Evolutionary conservation across 1,140 invertebrate genomes (phyloP).

Genomic region (Ceratosolen solmsi): DNA sequence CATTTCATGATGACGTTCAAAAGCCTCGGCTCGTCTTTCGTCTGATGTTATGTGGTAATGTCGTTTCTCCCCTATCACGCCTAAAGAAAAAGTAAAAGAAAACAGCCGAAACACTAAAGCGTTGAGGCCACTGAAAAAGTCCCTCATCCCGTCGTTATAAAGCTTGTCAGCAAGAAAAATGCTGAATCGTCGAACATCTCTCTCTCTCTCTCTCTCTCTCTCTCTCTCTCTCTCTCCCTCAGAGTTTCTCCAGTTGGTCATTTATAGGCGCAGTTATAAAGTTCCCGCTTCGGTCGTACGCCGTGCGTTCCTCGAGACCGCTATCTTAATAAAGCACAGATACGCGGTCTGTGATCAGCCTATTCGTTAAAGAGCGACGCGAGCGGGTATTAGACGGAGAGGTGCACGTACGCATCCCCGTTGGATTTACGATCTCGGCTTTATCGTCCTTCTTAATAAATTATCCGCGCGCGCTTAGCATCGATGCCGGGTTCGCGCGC

Average conservation of each 20-base stretch:
- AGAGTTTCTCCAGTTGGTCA: too few relatives aligned
- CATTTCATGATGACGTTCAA: too few relatives aligned
- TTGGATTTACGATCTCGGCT: constrained; percentile 59
- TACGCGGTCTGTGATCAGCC: constrained; percentile 53
- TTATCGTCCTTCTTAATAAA: constrained; percentile 61
- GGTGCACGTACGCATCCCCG: constrained; percentile 33
- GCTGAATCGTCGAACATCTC: too few relatives aligned
- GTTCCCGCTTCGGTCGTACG: neutral
- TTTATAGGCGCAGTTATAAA: constrained; percentile 8
- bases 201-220: constrained; percentile 20
- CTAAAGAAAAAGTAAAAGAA: too few relatives aligned
- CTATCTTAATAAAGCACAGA: constrained; percentile 65
- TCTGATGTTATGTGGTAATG: too few relatives aligned
- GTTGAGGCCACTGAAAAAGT: too few relatives aligned
- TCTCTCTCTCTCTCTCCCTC: constrained; percentile 14
- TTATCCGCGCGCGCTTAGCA: constrained; percentile 54
- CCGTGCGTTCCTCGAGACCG: constrained; percentile 49
- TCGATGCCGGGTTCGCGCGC: constrained; percentile 11
- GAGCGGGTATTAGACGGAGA: constrained; percentile 59
- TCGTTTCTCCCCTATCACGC: too few relatives aligned
- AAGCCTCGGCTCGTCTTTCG: too few relatives aligned
- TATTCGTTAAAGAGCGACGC: constrained; percentile 58
- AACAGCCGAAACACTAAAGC: too few relatives aligned
- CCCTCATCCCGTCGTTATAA: neutral
- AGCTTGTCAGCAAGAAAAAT: neutral